A percentile compares a stretch with the other conserved stretches of the same genome.
Conservation (phyloP, 2,113 vertebrate species). For the Aptenodytes patagonicus region DNA sequence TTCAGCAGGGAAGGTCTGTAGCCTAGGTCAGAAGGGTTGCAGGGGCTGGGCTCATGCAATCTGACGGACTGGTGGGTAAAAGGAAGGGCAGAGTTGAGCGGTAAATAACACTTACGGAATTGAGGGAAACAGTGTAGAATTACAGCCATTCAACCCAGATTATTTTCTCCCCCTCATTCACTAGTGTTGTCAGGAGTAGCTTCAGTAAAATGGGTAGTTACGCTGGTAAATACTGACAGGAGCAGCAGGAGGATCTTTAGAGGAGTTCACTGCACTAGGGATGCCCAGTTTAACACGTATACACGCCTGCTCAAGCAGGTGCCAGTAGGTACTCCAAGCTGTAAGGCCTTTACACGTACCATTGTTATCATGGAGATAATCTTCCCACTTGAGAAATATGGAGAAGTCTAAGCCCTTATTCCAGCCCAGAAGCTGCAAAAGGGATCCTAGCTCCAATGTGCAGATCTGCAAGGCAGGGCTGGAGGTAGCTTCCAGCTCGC, state of each 20-base stretch:
- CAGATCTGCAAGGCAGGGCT: not conserved
- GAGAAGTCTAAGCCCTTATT: not conserved
- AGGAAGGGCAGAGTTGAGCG: not conserved
- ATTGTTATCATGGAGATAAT: not conserved
- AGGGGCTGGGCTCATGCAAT: not conserved
- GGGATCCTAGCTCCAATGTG: not conserved
- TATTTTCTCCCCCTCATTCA: not conserved
- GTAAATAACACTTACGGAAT: not conserved
- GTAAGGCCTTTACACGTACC: not conserved
- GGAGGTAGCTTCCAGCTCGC: not conserved
- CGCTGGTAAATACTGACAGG: not conserved
- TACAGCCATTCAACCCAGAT: not conserved
- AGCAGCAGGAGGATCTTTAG: not conserved
- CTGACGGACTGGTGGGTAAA: not conserved
- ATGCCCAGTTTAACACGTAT: not conserved
- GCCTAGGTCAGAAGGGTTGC: not conserved
- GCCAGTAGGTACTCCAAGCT: not conserved
- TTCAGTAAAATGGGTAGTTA: not conserved
- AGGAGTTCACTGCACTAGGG: not conserved
- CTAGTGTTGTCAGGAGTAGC: not conserved
- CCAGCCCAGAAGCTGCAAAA: not conserved
- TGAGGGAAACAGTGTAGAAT: not conserved
- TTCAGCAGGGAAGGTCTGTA: not conserved
- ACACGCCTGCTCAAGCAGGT: fast-evolving
- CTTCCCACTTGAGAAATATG: not conserved